These are phyloP conservation scores for Neopipo cinnamomea DNA, from an alignment of 2,113 vertebrate genomes.

Conservation along the genomic window DNA sequence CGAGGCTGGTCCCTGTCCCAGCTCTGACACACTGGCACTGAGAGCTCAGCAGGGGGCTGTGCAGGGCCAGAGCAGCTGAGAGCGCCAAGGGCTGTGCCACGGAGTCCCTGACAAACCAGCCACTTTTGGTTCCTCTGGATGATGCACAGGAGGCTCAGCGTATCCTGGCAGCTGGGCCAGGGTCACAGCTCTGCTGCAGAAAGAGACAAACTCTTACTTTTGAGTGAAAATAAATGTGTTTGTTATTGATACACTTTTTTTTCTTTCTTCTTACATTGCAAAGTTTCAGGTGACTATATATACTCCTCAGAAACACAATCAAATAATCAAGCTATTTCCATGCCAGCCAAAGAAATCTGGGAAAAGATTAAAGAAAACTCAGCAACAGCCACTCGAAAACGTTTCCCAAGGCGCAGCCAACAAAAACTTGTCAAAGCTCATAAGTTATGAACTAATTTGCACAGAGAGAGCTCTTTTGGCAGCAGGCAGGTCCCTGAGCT, in stretches of 20 bases:
- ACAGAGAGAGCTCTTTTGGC: neutral
- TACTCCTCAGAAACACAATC: neutral
- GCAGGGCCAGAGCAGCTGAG: neutral
- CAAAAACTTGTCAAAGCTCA: conserved; percentile 54
- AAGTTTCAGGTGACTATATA: neutral
- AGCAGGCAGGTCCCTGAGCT: conserved; percentile 2
- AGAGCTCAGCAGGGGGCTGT: neutral
- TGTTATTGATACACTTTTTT: neutral
- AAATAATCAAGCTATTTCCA: conserved; percentile 29
- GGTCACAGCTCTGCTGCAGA: neutral
- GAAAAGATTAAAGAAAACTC: conserved; percentile 39
- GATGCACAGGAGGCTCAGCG: neutral
- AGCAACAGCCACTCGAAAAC: conserved; percentile 35
- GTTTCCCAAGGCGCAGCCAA: conserved; percentile 50
- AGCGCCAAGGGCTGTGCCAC: fast-evolving
- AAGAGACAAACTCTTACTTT: neutral
- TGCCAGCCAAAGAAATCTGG: neutral
- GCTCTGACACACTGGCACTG: neutral
- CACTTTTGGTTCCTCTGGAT: neutral
- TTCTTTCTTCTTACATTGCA: neutral
- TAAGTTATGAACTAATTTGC: conserved; percentile 44
- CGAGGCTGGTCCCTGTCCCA: neutral
- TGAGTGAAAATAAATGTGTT: neutral
- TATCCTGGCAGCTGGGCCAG: neutral
- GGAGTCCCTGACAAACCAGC: neutral